A percentile compares a stretch with the other conserved stretches of the same genome.
phyloP scores from a whole-genome alignment of 64 coral and sea anemone species.

The Montipora sp. region DNA sequence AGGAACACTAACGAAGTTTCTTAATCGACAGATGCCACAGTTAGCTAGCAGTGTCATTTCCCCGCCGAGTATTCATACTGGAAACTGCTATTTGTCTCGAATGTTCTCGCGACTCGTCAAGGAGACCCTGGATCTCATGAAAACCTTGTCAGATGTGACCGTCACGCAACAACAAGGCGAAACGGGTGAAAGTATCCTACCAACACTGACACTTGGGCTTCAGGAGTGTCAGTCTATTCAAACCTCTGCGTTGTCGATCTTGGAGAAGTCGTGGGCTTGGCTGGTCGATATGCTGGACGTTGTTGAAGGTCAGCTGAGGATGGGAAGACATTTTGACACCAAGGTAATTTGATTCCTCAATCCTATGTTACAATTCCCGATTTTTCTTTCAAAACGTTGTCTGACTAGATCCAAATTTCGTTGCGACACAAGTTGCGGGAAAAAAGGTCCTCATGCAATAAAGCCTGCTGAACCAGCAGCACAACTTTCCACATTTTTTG shows the following conservation, averaged over 20 bases:
- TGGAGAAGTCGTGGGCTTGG: constrained; percentile 85
- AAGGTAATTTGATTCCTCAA: constrained; percentile 50
- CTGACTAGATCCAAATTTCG: no score
- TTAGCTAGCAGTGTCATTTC: constrained; percentile 61
- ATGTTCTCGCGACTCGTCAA: constrained; percentile 87
- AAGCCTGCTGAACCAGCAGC: no score
- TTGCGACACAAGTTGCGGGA: no score
- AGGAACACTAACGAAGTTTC: neutral
- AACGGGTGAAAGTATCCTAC: constrained; percentile 42
- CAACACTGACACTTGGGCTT: constrained; percentile 30
- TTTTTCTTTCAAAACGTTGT: no score
- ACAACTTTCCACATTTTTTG: no score
- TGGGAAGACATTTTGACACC: constrained; percentile 82
- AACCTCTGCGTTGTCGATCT: constrained; percentile 21
- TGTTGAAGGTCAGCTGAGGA: constrained; percentile 81
- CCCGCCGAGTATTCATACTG: constrained; percentile 86
- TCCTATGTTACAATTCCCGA: no score
- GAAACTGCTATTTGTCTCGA: constrained; percentile 88
- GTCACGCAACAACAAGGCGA: constrained; percentile 7
- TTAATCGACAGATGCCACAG: constrained; percentile 45
- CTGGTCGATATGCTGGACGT: constrained; percentile 73
- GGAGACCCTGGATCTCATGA: constrained; percentile 77
- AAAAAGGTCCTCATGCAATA: no score
- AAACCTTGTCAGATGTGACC: neutral
- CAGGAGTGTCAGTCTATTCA: constrained; percentile 59